Evolutionary conservation across 1,140 invertebrate species (phyloP).

Genomic region (Metopolophium dirhodum): DNA sequence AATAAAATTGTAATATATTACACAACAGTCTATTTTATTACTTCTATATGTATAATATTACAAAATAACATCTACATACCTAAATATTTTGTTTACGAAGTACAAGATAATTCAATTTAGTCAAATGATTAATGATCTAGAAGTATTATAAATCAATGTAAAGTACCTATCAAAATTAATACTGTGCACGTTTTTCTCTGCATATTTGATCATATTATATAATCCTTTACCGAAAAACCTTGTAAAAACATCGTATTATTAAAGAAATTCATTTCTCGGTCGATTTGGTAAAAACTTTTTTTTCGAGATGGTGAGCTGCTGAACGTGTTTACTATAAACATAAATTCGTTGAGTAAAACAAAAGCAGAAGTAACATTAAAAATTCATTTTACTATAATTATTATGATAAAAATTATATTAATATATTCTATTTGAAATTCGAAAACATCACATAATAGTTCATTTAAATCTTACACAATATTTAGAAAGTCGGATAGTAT

Average conservation of each 20-base stretch:
- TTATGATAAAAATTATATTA: background rate
- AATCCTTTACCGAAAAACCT: too few relatives aligned
- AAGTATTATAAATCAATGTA: background rate
- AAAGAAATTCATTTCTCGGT: background rate
- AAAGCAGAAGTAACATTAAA: background rate
- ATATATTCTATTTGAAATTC: background rate
- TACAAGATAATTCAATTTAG: background rate
- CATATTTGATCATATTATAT: too few relatives aligned
- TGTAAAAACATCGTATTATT: too few relatives aligned
- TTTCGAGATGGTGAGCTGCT: background rate
- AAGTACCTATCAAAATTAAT: too few relatives aligned
- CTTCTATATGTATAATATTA: background rate
- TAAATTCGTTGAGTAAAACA: background rate
- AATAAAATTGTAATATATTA: background rate
- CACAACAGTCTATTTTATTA: background rate
- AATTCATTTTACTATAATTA: background rate
- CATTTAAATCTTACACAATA: background rate
- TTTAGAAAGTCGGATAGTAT: background rate
- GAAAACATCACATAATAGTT: background rate
- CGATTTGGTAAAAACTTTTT: background rate
- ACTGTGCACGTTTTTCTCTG: too few relatives aligned
- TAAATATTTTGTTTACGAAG: background rate
- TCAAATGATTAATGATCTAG: background rate
- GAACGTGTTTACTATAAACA: background rate
- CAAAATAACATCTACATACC: too few relatives aligned